Evolutionary conservation across 2,797 vertebrate species (phyloP).

Genomic region (Myotis vivesi): DNA sequence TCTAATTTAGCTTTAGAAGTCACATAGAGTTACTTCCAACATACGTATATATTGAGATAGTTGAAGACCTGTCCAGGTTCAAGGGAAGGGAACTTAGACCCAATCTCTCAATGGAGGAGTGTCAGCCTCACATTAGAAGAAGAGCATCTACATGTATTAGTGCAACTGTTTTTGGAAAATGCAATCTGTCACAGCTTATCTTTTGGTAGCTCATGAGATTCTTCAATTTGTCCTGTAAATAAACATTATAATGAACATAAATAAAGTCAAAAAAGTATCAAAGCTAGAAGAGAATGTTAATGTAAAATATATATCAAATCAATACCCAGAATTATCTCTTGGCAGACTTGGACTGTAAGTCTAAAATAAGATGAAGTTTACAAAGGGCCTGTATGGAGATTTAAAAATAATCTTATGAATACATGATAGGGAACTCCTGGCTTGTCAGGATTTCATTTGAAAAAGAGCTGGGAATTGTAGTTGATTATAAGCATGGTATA

Average conservation of each 20-base stretch:
- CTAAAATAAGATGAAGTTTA: conserved; percentile 53
- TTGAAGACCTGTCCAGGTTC: background rate
- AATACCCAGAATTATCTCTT: conserved; percentile 57
- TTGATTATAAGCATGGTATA: background rate
- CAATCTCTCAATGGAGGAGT: background rate
- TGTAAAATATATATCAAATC: conserved; percentile 45
- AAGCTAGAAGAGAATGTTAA: conserved; percentile 41
- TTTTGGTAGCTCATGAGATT: background rate
- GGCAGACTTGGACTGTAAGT: conserved; percentile 17
- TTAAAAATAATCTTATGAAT: conserved; percentile 53
- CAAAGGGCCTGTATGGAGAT: background rate
- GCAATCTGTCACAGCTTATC: background rate
- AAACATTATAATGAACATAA: conserved; percentile 52
- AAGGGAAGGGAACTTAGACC: background rate
- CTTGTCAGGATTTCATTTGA: background rate
- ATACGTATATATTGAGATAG: background rate
- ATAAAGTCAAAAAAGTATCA: conserved; percentile 48
- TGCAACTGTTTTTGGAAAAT: conserved; percentile 4
- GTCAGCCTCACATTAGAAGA: background rate
- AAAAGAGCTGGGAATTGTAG: conserved; percentile 34
- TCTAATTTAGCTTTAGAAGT: background rate
- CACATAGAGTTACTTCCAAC: background rate
- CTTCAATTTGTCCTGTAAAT: conserved; percentile 57
- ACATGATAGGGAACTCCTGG: conserved; percentile 24
- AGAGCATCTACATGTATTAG: background rate